These are phyloP conservation scores for Ernsta delagoae DNA, from an alignment of 2,888 invertebrate species.

Conservation along the genomic window DNA sequence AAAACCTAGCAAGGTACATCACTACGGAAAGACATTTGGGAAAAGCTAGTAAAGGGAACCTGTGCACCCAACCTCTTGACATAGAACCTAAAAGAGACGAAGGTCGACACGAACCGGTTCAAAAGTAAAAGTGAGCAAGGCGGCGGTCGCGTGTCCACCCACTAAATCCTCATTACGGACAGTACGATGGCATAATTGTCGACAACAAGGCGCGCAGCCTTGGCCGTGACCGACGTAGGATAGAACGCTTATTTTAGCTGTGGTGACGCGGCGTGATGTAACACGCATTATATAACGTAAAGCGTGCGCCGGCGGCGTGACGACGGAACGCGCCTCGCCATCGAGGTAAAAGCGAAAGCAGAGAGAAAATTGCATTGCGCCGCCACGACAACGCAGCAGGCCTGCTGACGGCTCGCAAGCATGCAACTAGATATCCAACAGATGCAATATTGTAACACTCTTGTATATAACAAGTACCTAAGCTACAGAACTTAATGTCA, in stretches of 20 bases:
- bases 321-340: slow-evolving; percentile 44
- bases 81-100: slow-evolving; percentile 54
- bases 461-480: background rate
- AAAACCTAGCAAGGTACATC: no score
- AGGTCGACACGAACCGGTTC: slow-evolving; percentile 75
- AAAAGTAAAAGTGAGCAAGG: slow-evolving; percentile 79
- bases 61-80: slow-evolving; percentile 43
- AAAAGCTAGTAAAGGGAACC: slow-evolving; percentile 4
- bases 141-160: slow-evolving; percentile 76
- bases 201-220: slow-evolving; percentile 76
- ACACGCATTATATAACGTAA: slow-evolving; percentile 74
- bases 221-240: slow-evolving; percentile 80
- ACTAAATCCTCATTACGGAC: slow-evolving; percentile 81
- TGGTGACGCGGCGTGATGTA: slow-evolving; percentile 79
- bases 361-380: slow-evolving; percentile 65
- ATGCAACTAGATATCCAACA: slow-evolving; percentile 5
- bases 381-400: slow-evolving; percentile 41
- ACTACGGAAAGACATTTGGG: background rate
- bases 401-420: slow-evolving; percentile 1
- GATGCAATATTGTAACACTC: background rate
- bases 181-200: slow-evolving; percentile 71
- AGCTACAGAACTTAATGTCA: no score
- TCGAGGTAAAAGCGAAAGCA: slow-evolving; percentile 77
- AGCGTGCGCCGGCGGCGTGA: slow-evolving; percentile 63
- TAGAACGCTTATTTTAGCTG: slow-evolving; percentile 80